Percentiles rank a stretch among this genome's conserved stretches.
Evolutionary conservation across 1,140 invertebrate genomes (phyloP).

Genomic region (Mactra quadrangularis): DNA sequence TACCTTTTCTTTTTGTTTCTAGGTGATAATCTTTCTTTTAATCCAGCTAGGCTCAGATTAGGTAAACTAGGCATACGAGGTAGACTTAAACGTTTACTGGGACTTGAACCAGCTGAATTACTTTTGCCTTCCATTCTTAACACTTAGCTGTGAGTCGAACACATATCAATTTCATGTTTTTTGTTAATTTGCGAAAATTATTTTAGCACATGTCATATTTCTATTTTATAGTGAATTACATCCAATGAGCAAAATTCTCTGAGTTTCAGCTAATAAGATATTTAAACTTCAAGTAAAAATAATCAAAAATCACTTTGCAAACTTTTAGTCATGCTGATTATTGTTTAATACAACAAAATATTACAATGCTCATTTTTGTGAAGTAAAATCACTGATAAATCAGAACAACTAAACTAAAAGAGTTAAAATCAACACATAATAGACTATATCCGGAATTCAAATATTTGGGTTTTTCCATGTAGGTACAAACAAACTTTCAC

Average conservation of each 20-base stretch:
- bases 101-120: slow-evolving; percentile 9
- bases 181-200: neutral
- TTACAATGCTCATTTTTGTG: too few species aligned
- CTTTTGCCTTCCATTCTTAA: slow-evolving; percentile 11
- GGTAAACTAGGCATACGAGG: slow-evolving; percentile 53
- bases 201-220: neutral
- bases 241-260: neutral
- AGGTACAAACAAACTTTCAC: too few species aligned
- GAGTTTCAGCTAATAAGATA: neutral
- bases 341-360: too few species aligned
- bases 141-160: neutral
- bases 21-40: slow-evolving; percentile 52
- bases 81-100: slow-evolving; percentile 35
- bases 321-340: too few species aligned
- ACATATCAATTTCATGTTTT: neutral
- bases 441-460: too few species aligned
- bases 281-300: neutral
- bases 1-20: slow-evolving; percentile 62
- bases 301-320: neutral
- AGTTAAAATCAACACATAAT: too few species aligned
- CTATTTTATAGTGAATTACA: neutral
- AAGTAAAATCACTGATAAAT: too few species aligned
- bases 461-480: too few species aligned
- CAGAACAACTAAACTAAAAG: neutral
- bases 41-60: slow-evolving; percentile 22